These are phyloP conservation scores for Prinia subflava DNA, from an alignment of 2,113 vertebrate genomes.

Conservation along the genomic window DNA sequence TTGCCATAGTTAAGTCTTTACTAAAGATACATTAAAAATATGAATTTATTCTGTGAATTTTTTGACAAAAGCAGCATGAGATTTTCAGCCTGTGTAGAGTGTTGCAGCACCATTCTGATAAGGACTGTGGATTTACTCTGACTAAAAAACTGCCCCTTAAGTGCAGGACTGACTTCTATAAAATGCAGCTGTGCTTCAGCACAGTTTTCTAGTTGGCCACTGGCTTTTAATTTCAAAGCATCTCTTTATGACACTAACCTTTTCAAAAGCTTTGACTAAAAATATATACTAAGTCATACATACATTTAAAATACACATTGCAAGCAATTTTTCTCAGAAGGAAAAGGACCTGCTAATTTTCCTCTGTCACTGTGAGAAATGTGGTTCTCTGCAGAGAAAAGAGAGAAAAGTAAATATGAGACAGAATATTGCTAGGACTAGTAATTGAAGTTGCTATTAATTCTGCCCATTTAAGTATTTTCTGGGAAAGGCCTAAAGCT, in stretches of 20 bases:
- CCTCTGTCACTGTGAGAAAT: slow-evolving; percentile 34
- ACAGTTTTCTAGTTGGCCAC: not conserved
- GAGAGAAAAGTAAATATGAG: slow-evolving; percentile 23
- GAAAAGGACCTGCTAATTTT: not conserved
- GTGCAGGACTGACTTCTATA: not conserved
- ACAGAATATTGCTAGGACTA: not conserved
- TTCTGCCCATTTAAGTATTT: not conserved
- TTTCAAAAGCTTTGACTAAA: not conserved
- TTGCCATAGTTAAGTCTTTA: not conserved
- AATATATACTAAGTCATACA: not conserved
- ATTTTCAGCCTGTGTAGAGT: not conserved
- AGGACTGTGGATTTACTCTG: not conserved
- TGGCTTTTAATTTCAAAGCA: not conserved
- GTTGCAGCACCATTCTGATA: not conserved
- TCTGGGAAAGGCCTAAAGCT: not conserved
- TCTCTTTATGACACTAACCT: not conserved
- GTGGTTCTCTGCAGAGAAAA: not conserved
- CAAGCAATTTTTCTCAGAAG: not conserved
- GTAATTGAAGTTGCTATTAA: slow-evolving; percentile 43
- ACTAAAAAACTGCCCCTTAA: not conserved
- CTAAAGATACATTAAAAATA: not conserved
- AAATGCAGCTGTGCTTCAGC: not conserved
- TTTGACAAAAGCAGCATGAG: not conserved
- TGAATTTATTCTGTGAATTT: not conserved
- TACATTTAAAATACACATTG: not conserved